phyloP scores from a whole-genome alignment of 2,797 vertebrate genomes.

The Chiroxiphia lanceolata region DNA sequence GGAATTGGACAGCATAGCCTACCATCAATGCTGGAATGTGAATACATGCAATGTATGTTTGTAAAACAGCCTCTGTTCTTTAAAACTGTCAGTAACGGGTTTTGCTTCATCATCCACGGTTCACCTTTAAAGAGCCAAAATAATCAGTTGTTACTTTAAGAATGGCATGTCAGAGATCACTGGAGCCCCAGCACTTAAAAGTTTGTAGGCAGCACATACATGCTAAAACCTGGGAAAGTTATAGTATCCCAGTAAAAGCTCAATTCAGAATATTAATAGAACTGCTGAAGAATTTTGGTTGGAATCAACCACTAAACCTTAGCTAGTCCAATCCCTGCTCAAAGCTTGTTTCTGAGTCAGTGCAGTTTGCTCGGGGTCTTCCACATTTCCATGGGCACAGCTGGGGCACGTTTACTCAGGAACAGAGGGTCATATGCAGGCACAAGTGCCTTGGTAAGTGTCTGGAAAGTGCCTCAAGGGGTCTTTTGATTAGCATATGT shows the following conservation, averaged over 20 bases:
- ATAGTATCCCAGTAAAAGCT: neutral
- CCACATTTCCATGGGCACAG: neutral
- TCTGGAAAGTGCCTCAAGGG: neutral
- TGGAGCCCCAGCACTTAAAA: no score
- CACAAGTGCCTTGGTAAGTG: neutral
- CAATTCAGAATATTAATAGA: neutral
- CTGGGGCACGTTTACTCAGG: neutral
- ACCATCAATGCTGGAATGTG: neutral
- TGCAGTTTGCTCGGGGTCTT: neutral
- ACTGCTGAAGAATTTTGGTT: neutral
- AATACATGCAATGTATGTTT: neutral
- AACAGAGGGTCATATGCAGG: neutral
- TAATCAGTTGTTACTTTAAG: neutral
- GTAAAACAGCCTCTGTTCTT: neutral
- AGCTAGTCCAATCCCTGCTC: neutral
- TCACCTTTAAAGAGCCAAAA: neutral
- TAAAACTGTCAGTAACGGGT: accelerated
- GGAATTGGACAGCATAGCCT: neutral
- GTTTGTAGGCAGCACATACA: neutral
- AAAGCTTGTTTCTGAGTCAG: neutral
- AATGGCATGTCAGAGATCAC: neutral
- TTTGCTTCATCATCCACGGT: neutral
- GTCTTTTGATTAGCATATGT: neutral
- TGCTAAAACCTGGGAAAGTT: neutral
- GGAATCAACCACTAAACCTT: neutral